These are phyloP conservation scores for Coreoperca whiteheadi DNA, from an alignment of 2,113 vertebrate species.

Conservation along the genomic window DNA sequence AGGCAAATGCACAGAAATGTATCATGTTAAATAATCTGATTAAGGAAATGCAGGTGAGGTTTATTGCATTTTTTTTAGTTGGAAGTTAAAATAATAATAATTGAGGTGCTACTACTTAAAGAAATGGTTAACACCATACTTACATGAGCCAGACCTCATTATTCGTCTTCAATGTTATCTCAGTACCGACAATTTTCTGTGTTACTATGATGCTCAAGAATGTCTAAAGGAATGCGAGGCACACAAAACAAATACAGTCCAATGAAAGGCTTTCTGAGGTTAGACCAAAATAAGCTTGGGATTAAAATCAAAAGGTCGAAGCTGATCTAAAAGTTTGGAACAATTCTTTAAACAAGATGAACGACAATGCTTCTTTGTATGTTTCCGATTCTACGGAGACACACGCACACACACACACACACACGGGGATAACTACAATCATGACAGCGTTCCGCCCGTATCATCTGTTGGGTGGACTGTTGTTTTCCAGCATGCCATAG, in stretches of 20 bases:
- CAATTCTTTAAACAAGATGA: not conserved
- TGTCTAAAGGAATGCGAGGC: constrained; percentile 7
- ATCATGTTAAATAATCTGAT: not conserved
- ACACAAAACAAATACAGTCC: constrained; percentile 4
- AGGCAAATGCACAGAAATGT: not conserved
- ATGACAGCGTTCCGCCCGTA: constrained; percentile 16
- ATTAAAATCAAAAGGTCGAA: constrained; percentile 15
- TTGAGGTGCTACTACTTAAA: not conserved
- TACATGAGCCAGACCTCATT: not conserved
- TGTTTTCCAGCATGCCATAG: constrained; percentile 26
- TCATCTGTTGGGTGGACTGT: constrained; percentile 24
- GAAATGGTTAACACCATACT: not conserved
- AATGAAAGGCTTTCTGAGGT: constrained; percentile 11
- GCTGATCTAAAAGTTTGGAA: constrained; percentile 1
- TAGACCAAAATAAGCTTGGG: not conserved
- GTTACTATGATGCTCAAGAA: constrained; percentile 20
- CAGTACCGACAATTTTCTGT: not conserved
- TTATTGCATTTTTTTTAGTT: not conserved
- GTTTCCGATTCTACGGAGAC: not conserved
- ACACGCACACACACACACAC: constrained; percentile 9
- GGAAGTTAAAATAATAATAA: not conserved
- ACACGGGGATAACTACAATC: not conserved
- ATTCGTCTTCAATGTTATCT: not conserved
- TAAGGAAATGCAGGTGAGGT: too few species aligned
- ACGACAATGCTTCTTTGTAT: not conserved